phyloP scores from a whole-genome alignment of 2,888 invertebrate species.

The Drosophila conformis region DNA sequence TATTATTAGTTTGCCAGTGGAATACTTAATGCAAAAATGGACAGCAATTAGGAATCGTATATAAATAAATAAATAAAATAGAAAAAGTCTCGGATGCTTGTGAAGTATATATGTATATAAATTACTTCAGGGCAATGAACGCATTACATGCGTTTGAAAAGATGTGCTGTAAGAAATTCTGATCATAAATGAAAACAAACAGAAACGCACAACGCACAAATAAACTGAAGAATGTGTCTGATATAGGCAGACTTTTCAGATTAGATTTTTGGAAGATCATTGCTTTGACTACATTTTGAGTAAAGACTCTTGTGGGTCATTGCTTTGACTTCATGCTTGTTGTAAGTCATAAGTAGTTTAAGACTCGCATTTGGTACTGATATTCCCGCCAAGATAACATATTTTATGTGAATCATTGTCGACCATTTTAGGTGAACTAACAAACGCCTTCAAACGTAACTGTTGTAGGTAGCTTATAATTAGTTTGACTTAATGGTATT shows the following conservation, averaged over 20 bases:
- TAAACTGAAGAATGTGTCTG: no score
- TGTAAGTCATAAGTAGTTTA: neutral
- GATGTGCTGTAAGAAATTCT: neutral
- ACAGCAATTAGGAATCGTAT: neutral
- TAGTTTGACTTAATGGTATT: conserved; percentile 42
- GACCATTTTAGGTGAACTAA: conserved; percentile 19
- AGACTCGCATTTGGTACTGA: neutral
- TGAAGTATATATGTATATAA: neutral
- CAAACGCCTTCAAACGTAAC: conserved; percentile 37
- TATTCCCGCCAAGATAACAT: neutral
- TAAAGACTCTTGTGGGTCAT: neutral
- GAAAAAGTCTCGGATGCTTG: neutral
- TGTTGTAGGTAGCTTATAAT: conserved; percentile 63
- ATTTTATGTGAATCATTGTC: conserved; percentile 14
- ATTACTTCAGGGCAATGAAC: neutral
- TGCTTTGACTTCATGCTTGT: neutral
- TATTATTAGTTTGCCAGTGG: neutral
- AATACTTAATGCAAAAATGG: neutral
- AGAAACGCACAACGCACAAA: neutral
- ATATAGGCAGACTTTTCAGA: neutral
- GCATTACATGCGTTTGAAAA: neutral
- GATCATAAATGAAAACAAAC: neutral
- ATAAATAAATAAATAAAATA: neutral
- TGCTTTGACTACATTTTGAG: neutral
- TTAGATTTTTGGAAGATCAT: neutral